These are phyloP conservation scores for Metacarcinus magister DNA, from an alignment of 2,888 invertebrate species.

Conservation along the genomic window DNA sequence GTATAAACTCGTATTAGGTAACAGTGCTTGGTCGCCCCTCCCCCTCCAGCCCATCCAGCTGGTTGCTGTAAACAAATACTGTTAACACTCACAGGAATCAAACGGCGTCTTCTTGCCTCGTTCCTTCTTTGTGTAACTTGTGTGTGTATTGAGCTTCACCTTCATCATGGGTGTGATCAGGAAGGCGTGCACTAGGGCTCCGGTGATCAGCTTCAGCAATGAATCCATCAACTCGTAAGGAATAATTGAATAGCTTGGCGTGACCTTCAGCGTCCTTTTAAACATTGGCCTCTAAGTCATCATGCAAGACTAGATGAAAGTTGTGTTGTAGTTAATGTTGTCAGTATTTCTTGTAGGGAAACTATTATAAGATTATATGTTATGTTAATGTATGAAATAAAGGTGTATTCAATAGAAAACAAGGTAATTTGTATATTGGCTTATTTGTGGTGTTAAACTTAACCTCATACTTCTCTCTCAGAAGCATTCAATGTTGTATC, in stretches of 20 bases:
- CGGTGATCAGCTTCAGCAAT: slow-evolving; percentile 72
- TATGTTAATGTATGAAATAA: background rate
- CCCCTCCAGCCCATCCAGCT: background rate
- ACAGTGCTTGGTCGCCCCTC: background rate
- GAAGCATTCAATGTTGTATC: too few species aligned
- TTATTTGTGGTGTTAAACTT: background rate
- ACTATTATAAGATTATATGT: background rate
- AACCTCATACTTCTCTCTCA: background rate
- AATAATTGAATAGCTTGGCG: background rate
- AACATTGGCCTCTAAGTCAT: background rate
- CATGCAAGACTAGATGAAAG: background rate
- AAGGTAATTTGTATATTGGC: background rate
- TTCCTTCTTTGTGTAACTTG: background rate
- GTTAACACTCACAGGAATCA: background rate
- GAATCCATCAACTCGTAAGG: slow-evolving; percentile 76
- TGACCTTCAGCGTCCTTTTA: background rate
- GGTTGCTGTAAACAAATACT: background rate
- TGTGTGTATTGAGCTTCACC: background rate
- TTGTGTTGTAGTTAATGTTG: background rate
- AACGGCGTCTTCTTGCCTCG: background rate
- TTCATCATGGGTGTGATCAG: slow-evolving; percentile 73
- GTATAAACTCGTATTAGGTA: background rate
- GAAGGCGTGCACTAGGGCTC: slow-evolving; percentile 57
- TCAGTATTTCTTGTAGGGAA: background rate
- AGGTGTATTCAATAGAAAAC: too few species aligned